These are phyloP conservation scores for Tinamus guttatus DNA, from an alignment of 2,113 vertebrate species.

Conservation along the genomic window DNA sequence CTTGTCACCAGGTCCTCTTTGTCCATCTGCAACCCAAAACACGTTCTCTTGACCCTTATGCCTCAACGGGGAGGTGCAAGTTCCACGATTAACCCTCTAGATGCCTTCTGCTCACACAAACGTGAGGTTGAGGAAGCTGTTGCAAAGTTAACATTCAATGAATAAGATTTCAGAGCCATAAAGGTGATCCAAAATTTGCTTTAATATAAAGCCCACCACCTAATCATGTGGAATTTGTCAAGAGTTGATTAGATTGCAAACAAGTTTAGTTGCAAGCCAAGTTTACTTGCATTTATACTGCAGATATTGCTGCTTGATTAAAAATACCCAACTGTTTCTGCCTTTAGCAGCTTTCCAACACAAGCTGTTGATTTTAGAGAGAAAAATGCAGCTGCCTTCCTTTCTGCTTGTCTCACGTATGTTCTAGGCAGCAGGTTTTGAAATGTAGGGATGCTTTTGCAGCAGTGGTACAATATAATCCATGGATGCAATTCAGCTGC, in stretches of 20 bases:
- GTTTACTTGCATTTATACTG: background rate
- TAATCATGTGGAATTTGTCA: accelerated
- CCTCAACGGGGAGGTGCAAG: accelerated
- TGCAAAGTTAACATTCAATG: accelerated
- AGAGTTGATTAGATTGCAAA: background rate
- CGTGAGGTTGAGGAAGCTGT: accelerated
- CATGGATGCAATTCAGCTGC: accelerated
- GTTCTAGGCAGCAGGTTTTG: background rate
- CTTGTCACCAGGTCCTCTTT: background rate
- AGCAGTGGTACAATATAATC: background rate
- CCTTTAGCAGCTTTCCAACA: conserved; percentile 44
- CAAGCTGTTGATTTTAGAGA: conserved; percentile 53
- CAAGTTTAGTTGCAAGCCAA: background rate
- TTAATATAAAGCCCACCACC: background rate
- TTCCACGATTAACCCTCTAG: background rate
- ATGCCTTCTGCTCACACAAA: background rate
- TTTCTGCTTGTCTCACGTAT: background rate
- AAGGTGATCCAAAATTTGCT: background rate
- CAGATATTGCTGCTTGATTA: background rate
- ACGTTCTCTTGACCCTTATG: accelerated
- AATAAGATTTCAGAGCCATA: background rate
- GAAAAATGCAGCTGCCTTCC: conserved; percentile 2
- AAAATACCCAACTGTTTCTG: conserved; percentile 51
- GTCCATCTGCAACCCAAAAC: background rate
- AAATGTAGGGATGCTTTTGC: background rate